phyloP scores from a whole-genome alignment of 2,113 vertebrate genomes.

The Cercopithecus mona region DNA sequence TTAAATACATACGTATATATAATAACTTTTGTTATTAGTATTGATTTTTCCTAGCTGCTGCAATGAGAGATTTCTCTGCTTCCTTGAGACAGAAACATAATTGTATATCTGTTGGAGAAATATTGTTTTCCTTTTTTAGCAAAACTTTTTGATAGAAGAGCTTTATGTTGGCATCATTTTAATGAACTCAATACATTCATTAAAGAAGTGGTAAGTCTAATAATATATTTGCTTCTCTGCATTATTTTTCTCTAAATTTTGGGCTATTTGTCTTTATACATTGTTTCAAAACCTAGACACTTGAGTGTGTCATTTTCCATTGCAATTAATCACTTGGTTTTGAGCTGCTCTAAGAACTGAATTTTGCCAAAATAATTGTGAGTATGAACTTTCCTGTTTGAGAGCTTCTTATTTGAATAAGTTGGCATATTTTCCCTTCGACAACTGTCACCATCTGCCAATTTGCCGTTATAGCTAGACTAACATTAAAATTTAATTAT shows the following conservation, averaged over 20 bases:
- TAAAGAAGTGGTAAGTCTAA: neutral
- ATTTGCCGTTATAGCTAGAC: neutral
- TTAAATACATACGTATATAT: neutral
- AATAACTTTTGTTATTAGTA: neutral
- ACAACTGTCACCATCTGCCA: neutral
- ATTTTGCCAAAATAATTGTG: neutral
- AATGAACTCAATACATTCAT: neutral
- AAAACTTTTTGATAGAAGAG: neutral
- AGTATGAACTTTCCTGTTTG: neutral
- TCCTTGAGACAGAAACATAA: neutral
- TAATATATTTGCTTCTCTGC: neutral
- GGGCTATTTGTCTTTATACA: neutral
- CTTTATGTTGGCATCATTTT: neutral
- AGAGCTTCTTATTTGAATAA: neutral
- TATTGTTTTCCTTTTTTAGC: neutral
- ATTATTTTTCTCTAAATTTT: conserved; percentile 6
- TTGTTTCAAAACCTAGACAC: neutral
- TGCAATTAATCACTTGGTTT: neutral
- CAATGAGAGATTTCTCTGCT: neutral
- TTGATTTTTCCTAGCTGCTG: neutral
- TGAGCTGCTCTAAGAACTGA: neutral
- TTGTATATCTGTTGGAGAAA: neutral
- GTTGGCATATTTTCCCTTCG: neutral
- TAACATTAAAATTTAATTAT: neutral
- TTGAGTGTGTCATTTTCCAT: neutral